Conservation (phyloP, 2,797 vertebrate species). For the Sciurus carolinensis region DNA sequence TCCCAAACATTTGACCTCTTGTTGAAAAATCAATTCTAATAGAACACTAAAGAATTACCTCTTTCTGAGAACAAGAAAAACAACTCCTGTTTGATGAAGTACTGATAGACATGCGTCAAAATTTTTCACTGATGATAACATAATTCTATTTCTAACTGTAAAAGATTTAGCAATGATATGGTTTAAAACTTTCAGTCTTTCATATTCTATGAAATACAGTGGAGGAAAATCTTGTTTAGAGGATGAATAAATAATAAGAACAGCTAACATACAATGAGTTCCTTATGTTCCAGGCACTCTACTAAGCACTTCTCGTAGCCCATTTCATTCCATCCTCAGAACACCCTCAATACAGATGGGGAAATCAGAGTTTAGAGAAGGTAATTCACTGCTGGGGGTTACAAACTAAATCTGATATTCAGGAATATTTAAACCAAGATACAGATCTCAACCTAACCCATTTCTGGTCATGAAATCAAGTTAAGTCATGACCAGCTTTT, state of each 20-base stretch:
- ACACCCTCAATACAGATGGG: neutral
- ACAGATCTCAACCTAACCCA: neutral
- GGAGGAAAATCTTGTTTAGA: neutral
- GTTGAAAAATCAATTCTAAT: neutral
- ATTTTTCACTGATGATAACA: neutral
- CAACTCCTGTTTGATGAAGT: neutral
- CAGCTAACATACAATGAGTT: no score
- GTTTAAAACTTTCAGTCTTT: neutral
- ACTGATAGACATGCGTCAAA: neutral
- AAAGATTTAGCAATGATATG: neutral
- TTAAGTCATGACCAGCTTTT: neutral
- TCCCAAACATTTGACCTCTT: conserved; percentile 27
- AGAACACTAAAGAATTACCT: neutral
- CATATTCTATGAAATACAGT: neutral
- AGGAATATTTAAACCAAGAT: neutral
- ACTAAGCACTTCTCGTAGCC: neutral
- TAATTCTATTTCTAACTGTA: conserved; percentile 27
- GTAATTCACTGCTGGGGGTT: neutral
- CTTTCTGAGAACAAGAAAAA: neutral
- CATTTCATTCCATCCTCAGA: neutral
- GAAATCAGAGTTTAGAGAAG: neutral
- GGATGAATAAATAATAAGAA: neutral
- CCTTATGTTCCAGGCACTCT: neutral
- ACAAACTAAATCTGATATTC: neutral
- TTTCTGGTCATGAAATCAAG: neutral